A percentile compares a stretch with the other conserved stretches of the same genome.
These are phyloP conservation scores for Labrus mixtus DNA, from an alignment of 2,113 vertebrate species.

Conservation along the genomic window DNA sequence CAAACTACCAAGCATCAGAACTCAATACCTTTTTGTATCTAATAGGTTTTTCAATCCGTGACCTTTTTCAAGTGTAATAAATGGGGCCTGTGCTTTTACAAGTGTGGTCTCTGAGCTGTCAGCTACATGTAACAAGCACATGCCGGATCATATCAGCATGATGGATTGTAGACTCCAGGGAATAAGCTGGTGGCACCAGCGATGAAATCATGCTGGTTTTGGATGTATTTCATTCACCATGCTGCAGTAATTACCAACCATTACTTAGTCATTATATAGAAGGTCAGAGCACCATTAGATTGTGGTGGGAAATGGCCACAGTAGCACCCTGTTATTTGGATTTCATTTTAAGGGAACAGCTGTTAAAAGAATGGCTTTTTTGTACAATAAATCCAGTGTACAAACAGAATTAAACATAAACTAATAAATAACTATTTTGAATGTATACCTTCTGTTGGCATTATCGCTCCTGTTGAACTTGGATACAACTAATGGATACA, in stretches of 20 bases:
- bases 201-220: constrained; percentile 37
- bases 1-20: constrained; percentile 11
- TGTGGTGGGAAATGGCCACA: constrained; percentile 9
- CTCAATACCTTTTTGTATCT: not conserved
- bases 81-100: constrained; percentile 15
- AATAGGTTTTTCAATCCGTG: constrained; percentile 16
- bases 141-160: constrained; percentile 43
- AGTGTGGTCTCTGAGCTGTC: constrained; percentile 44
- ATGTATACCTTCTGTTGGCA: too few species aligned
- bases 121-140: constrained; percentile 37
- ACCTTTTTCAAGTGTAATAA: constrained; percentile 36
- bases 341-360: constrained; percentile 28
- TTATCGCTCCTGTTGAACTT: too few species aligned
- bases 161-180: constrained; percentile 55
- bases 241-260: constrained; percentile 59
- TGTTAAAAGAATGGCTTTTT: not conserved
- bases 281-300: constrained; percentile 52
- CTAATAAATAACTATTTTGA: too few species aligned
- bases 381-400: too few species aligned
- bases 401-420: too few species aligned
- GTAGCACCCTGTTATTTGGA: constrained; percentile 41
- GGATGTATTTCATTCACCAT: constrained; percentile 47
- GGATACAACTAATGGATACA: too few species aligned
- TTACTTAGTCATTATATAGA: constrained; percentile 44
- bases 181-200: constrained; percentile 8